Base-by-base conservation (phyloP, 2,797 vertebrate species). In the Ptychadena robeensis region DNA sequence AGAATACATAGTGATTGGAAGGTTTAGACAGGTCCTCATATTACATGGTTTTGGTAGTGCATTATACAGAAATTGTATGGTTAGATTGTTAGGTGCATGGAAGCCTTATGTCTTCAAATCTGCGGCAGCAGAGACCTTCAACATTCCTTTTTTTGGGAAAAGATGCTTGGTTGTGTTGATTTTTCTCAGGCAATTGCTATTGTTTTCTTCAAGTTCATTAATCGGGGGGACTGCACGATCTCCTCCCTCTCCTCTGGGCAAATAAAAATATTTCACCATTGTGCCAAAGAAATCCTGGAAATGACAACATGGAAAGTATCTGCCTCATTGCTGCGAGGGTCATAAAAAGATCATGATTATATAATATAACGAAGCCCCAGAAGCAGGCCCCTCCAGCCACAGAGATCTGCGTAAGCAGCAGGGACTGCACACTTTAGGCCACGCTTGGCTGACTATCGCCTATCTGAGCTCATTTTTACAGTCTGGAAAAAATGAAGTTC, bases 401-500 rank as follows among this genome's bases (percentile, higher is more conserved):
- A 32, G 8, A 79, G 14, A 40, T 35, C 40, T 59, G 25, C 71
- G 44, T 69, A 48, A 12, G 69, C 35, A 31, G 53, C 22, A 32
- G 32, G 4, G 59, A 30, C 74, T 37, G 68, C 31, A 25, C 44
- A 32, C 71, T 31, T 37, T 72, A 67, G 53, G 59, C 82, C 37
- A 68, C 9, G 70, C 37, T 74, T 84, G 77, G 82, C 77, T 28
- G 30, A 3, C 69, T 31, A 70, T 44, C 78, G 9, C 28, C 27
- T 27, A 48, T 71, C 64, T 85, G 48, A 81, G 65, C 72, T 85
- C 83, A 85, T 80, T 64, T 65, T 64, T 71, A 57, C n/a, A 14
- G 35, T 30, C 59, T 81, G 83, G 83, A 81, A 85, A 80, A 80
- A 69, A 84, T 80, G 82, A 80, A 48, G 15, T 53, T 22, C 48